Evolutionary conservation across 2,888 invertebrate species (phyloP).

Genomic region (Chymomyza procnemis): DNA sequence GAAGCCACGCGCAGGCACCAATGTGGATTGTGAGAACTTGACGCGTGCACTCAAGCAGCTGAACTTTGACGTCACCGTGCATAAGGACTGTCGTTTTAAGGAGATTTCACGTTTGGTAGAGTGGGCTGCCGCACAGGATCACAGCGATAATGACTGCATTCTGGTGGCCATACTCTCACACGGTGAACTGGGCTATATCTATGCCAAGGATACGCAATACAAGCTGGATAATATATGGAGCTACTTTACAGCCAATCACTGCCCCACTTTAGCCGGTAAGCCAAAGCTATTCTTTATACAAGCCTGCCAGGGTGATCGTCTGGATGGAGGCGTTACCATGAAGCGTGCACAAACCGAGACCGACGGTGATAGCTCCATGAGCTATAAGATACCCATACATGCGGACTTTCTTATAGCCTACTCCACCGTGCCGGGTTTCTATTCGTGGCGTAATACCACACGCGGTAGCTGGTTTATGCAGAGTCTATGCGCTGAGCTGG

Average conservation of each 20-base stretch:
- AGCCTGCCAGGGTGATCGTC: slow-evolving; percentile 93
- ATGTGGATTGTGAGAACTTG: slow-evolving; percentile 89
- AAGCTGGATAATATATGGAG: slow-evolving; percentile 89
- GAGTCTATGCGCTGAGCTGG: slow-evolving; percentile 89
- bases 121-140: slow-evolving; percentile 87
- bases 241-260: slow-evolving; percentile 88
- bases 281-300: slow-evolving; percentile 87
- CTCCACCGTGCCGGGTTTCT: slow-evolving; percentile 95
- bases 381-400: slow-evolving; percentile 92
- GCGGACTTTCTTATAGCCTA: slow-evolving; percentile 96
- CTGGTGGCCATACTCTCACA: slow-evolving; percentile 91
- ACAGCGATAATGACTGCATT: slow-evolving; percentile 89
- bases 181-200: slow-evolving; percentile 92
- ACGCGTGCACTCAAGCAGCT: slow-evolving; percentile 82
- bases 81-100: slow-evolving; percentile 84
- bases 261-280: slow-evolving; percentile 91
- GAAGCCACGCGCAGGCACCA: slow-evolving; percentile 89
- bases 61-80: slow-evolving; percentile 86
- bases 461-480: slow-evolving; percentile 98
- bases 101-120: slow-evolving; percentile 84
- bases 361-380: slow-evolving; percentile 82
- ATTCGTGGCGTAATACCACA: slow-evolving; percentile 96
- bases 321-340: slow-evolving; percentile 88
- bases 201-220: slow-evolving; percentile 90
- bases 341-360: slow-evolving; percentile 81